Evolutionary conservation across 2,797 vertebrate species (phyloP), one percentile per base, ranked within the genome.

Genomic region (Protonibea diacanthus): DNA sequence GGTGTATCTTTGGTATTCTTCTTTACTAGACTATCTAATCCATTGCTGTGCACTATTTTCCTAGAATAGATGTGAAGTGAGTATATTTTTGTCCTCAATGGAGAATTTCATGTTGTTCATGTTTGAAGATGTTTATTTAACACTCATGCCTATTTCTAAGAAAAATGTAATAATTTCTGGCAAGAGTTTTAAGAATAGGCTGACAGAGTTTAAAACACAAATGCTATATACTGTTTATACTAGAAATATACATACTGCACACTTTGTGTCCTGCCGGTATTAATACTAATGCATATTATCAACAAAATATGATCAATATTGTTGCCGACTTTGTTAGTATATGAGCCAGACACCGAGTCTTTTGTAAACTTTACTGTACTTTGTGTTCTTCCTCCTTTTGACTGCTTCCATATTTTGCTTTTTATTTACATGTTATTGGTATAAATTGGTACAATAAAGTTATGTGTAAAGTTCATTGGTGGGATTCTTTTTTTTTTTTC

Each of bases 11-110:
- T 88, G 83, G 64, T 83, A 87, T 82, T 86, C 57, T 83, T 85
- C 82, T 90, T 83, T 84, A 82, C 66, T 80, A 82, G 67, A 66
- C 66, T 88, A 76, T 87, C 78, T 88, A 86, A 88, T 88, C 81
- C 48, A 74, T 89, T 84, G 86, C 88, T 84, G 90, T 93, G 90
- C 92, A 92, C 92, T 93, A 93, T 93, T 93, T 95, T 93, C 88
- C 25, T 93, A 90, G 89, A 92, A 83, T 93, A 91, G 90, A 90
- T 75, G 87, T 89, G 84, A 93, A 83, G 86, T 67, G 69, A 86
- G 71, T 90, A 91, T 94, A 92, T 95, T 94, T 94, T 93, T 91
- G 88, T 92, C 88, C 77, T 82, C 65, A 86, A 83, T 82, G 47
- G 80, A 89, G 73, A 86, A 79, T 86, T 85, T 85, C 47, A 69